Conservation (phyloP, 2,113 vertebrate genomes). For the Triplophysa rosa region DNA sequence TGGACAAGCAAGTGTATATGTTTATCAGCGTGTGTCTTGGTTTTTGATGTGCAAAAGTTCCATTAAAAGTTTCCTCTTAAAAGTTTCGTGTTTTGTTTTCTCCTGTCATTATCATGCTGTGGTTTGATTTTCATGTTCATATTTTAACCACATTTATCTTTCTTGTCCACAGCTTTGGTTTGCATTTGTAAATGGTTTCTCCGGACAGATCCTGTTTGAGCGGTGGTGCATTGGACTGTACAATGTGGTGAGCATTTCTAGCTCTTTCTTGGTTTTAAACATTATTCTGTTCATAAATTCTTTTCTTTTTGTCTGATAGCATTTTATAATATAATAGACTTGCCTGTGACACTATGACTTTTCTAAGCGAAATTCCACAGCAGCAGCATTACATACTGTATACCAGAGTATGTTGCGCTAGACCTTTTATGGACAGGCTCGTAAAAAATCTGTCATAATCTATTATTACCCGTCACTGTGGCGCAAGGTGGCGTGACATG, state of each 20-base stretch:
- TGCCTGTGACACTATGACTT: too few relatives aligned
- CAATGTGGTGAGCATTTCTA: slow-evolving; percentile 89
- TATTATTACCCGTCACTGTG: too few relatives aligned
- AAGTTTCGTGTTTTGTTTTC: slow-evolving; percentile 45
- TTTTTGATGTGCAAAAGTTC: slow-evolving; percentile 31
- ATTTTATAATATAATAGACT: too few relatives aligned
- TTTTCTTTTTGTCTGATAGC: too few relatives aligned
- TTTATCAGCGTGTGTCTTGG: slow-evolving; percentile 29
- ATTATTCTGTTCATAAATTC: not conserved
- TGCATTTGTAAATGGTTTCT: slow-evolving; percentile 98
- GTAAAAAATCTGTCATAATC: too few relatives aligned
- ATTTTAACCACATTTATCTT: slow-evolving; percentile 68
- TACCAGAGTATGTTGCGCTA: too few relatives aligned
- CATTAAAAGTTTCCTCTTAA: not conserved
- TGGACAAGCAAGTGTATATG: slow-evolving; percentile 18
- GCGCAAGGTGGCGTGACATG: too few relatives aligned
- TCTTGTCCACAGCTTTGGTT: slow-evolving; percentile 93
- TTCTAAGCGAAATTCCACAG: not conserved
- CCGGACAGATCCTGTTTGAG: slow-evolving; percentile 98
- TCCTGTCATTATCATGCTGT: not conserved
- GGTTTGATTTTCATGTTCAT: slow-evolving; percentile 33
- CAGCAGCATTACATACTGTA: not conserved
- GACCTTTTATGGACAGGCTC: too few relatives aligned
- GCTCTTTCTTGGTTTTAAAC: not conserved
- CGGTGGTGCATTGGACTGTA: slow-evolving; percentile 98